Conservation (phyloP, 2,888 invertebrate species). For the Actias luna region DNA sequence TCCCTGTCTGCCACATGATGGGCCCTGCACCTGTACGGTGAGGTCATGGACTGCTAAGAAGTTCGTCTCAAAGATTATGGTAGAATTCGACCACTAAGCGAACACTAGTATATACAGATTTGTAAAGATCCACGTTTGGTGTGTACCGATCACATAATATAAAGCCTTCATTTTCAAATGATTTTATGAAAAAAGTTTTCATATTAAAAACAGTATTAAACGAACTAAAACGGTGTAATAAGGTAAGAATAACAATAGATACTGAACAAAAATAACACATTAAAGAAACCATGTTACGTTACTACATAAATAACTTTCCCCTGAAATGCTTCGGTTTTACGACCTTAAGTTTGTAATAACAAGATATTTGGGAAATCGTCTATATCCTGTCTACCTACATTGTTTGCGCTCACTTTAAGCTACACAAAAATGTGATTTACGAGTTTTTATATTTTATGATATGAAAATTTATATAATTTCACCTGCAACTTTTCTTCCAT, state of each 20-base stretch:
- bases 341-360: constrained; percentile 24
- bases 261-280: constrained; percentile 20
- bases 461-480: too few relatives aligned
- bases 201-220: neutral
- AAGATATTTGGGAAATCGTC: constrained; percentile 23
- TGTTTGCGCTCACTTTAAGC: neutral
- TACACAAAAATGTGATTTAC: neutral
- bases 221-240: neutral
- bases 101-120: too few relatives aligned
- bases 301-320: constrained; percentile 25
- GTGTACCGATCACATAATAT: too few relatives aligned
- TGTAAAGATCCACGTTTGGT: too few relatives aligned
- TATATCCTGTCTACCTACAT: neutral
- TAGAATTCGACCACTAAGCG: too few relatives aligned
- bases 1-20: too few relatives aligned
- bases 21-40: too few relatives aligned
- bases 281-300: constrained; percentile 25
- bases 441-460: neutral
- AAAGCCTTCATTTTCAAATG: too few relatives aligned
- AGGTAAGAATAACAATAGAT: constrained; percentile 6
- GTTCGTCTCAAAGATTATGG: too few relatives aligned
- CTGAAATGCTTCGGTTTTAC: constrained; percentile 27
- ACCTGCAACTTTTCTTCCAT: too few relatives aligned
- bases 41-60: too few relatives aligned
- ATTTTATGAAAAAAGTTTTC: neutral